Conservation (phyloP, 37 sponge, comb jelly and placozoan species). For the Halisarca cf. caerulea region DNA sequence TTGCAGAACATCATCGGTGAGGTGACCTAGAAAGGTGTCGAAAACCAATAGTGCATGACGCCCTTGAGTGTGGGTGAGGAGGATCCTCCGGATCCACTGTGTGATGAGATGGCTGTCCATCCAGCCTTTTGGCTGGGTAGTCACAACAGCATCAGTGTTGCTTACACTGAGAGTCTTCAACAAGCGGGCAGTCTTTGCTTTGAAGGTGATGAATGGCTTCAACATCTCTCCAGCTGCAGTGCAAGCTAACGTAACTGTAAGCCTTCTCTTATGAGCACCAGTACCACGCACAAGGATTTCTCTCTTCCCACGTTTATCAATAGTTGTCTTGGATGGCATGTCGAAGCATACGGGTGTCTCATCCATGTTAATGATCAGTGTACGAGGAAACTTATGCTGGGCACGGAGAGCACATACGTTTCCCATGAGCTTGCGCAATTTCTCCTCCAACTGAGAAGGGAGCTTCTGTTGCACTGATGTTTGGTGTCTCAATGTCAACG, state of each 20-base stretch:
- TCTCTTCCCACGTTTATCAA: background rate
- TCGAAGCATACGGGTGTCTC: conserved; percentile 27
- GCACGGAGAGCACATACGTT: background rate
- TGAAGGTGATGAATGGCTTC: conserved; percentile 36
- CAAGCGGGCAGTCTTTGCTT: background rate
- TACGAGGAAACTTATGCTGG: conserved; percentile 8
- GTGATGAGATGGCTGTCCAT: conserved; percentile 10
- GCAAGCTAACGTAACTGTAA: conserved; percentile 23
- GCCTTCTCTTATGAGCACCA: background rate
- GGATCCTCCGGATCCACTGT: conserved; percentile 23
- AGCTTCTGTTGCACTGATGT: conserved; percentile 40
- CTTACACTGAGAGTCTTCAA: background rate
- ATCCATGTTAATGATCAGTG: conserved; percentile 20
- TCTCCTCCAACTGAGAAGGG: conserved; percentile 31
- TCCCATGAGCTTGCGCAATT: conserved; percentile 29
- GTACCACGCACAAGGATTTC: conserved; percentile 9
- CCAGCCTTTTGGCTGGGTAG: conserved; percentile 8
- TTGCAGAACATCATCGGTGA: conserved; percentile 14
- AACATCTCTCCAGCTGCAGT: conserved; percentile 40
- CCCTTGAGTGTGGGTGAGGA: background rate
- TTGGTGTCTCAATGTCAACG: background rate
- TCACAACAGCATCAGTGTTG: background rate
- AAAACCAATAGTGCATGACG: conserved; percentile 13
- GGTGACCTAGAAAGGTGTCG: conserved; percentile 31
- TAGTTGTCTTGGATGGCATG: conserved; percentile 24